Conservation (phyloP, 1,140 invertebrate genomes). For the Hermetia illucens region DNA sequence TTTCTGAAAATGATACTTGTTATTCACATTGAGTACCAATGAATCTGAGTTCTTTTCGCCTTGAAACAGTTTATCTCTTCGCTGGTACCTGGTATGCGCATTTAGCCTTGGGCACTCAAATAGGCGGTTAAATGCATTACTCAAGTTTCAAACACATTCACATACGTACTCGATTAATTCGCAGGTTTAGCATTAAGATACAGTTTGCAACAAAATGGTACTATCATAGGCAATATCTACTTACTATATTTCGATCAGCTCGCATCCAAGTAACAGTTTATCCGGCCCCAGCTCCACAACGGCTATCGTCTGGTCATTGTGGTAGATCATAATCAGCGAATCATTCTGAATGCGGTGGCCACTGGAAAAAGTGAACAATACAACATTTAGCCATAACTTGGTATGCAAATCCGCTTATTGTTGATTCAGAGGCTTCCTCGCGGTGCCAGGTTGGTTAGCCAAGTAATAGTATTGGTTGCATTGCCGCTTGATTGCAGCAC, state of each 20-base stretch:
- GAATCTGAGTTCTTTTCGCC: too few relatives aligned
- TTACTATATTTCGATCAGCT: conserved; percentile 74
- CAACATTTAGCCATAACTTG: background rate
- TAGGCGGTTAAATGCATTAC: too few relatives aligned
- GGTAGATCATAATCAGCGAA: conserved; percentile 54
- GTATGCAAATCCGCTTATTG: background rate
- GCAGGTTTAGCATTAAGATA: too few relatives aligned
- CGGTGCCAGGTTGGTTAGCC: conserved; percentile 20
- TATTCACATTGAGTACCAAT: too few relatives aligned
- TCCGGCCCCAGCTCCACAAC: conserved; percentile 53
- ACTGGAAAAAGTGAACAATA: conserved; percentile 37
- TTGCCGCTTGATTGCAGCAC: conserved; percentile 31
- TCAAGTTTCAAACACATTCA: too few relatives aligned
- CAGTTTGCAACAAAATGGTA: too few relatives aligned
- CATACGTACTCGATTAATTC: too few relatives aligned
- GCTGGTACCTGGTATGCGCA: too few relatives aligned
- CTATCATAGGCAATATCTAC: conserved; percentile 31
- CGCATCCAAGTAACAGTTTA: conserved; percentile 55
- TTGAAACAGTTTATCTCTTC: too few relatives aligned
- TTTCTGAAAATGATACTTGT: too few relatives aligned
- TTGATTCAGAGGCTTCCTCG: conserved; percentile 14
- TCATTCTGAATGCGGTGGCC: conserved; percentile 43
- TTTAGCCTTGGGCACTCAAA: too few relatives aligned
- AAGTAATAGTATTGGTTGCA: conserved; percentile 30
- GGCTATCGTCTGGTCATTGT: conserved; percentile 65